These are phyloP conservation scores for Torymus auratus DNA, from an alignment of 2,888 invertebrate genomes.

Conservation along the genomic window DNA sequence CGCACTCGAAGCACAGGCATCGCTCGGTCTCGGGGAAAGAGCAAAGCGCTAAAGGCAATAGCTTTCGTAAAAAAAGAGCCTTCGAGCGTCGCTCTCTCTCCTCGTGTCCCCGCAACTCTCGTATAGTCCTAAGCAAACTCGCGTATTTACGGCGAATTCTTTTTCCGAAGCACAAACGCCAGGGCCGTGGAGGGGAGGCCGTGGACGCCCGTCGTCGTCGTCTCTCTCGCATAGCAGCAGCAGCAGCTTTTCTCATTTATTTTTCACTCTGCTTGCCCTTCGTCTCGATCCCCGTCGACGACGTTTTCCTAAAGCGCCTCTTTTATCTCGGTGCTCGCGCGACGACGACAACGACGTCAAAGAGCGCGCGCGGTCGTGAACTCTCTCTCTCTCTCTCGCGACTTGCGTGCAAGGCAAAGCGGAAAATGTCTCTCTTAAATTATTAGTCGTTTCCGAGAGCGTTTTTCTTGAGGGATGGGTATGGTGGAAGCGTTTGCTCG, in stretches of 20 bases:
- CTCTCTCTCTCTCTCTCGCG: no score
- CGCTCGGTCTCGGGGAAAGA: not conserved
- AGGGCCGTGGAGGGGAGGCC: not conserved
- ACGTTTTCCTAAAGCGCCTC: not conserved
- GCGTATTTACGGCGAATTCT: slow-evolving; percentile 32
- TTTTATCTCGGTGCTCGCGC: no score
- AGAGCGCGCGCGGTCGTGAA: no score
- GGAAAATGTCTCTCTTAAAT: no score
- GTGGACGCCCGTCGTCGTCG: not conserved
- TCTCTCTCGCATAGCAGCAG: no score
- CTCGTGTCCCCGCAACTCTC: slow-evolving; percentile 12
- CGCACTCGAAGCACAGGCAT: slow-evolving; percentile 6
- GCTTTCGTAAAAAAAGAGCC: slow-evolving; percentile 5
- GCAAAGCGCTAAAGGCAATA: slow-evolving; percentile 12
- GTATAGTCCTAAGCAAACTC: slow-evolving; percentile 38
- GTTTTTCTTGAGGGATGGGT: no score
- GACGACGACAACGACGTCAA: no score
- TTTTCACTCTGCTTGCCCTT: slow-evolving; percentile 14
- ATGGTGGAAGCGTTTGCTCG: no score
- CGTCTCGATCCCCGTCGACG: not conserved
- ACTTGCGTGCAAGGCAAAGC: no score
- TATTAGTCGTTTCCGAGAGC: no score
- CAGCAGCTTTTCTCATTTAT: slow-evolving; percentile 39
- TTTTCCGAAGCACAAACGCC: slow-evolving; percentile 16
- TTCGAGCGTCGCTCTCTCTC: not conserved